These are phyloP conservation scores for Tupaia tana DNA, from an alignment of 2,113 vertebrate species.

Conservation along the genomic window DNA sequence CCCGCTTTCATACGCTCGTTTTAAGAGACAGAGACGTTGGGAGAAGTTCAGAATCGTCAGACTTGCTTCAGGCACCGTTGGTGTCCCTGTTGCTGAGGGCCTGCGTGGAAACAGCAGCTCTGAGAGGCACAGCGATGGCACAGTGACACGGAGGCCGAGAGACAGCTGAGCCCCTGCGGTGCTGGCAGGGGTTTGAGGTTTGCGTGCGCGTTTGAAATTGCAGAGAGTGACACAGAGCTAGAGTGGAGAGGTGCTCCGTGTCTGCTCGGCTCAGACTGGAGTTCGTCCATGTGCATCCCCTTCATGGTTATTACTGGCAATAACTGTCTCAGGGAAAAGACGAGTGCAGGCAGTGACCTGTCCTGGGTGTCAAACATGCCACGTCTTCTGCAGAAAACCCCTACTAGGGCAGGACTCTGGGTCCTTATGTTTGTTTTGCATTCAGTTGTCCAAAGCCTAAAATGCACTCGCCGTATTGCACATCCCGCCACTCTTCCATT, in stretches of 20 bases:
- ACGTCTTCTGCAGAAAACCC: background rate
- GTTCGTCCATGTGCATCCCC: background rate
- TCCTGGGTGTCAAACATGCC: background rate
- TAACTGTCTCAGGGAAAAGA: background rate
- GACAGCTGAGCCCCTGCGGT: rapidly evolving
- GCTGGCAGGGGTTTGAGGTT: no score
- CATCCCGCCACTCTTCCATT: no score
- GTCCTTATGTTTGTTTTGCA: background rate
- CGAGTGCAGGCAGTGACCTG: background rate
- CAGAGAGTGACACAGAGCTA: background rate
- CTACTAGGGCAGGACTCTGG: background rate
- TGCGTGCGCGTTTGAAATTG: background rate
- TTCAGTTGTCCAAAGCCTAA: background rate
- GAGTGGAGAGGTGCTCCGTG: background rate
- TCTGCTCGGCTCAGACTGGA: background rate
- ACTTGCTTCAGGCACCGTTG: background rate
- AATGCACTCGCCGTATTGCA: background rate
- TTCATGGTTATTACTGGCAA: background rate
- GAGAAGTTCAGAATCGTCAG: background rate
- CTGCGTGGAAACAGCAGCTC: no score
- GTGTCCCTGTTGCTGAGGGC: background rate
- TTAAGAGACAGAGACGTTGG: background rate
- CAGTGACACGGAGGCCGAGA: rapidly evolving
- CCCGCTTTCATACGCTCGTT: background rate
- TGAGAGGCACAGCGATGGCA: rapidly evolving